Percentiles rank a stretch among this genome's conserved stretches.
These are phyloP conservation scores for Ctenodactylus gundi DNA, from an alignment of 2,113 vertebrate species.

Conservation along the genomic window DNA sequence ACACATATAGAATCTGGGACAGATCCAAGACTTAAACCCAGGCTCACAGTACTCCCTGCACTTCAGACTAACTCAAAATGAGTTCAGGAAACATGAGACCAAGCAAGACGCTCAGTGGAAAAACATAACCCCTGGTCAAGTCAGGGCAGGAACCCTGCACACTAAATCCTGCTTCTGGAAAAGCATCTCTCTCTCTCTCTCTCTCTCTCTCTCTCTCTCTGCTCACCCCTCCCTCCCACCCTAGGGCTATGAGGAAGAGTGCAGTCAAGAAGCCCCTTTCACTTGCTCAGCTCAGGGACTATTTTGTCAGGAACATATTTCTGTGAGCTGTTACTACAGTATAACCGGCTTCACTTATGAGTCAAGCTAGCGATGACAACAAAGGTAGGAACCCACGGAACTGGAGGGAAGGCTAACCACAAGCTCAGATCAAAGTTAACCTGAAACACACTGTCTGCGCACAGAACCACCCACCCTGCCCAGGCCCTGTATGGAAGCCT, in stretches of 20 bases:
- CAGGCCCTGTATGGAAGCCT: background rate
- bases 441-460: background rate
- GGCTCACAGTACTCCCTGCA: background rate
- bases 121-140: background rate
- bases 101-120: background rate
- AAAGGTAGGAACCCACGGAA: background rate
- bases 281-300: background rate
- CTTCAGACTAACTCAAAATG: background rate
- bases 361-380: background rate
- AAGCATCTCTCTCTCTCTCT: too few relatives aligned
- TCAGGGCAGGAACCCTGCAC: background rate
- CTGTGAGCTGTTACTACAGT: background rate
- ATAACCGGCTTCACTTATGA: background rate
- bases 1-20: background rate
- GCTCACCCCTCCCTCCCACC: too few relatives aligned
- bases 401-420: background rate
- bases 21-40: background rate
- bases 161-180: slow-evolving; percentile 13
- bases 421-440: background rate
- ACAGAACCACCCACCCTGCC: background rate
- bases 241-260: background rate
- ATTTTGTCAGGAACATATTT: background rate
- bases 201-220: too few relatives aligned
- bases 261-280: background rate
- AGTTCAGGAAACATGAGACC: background rate